phyloP scores from a whole-genome alignment of 1,140 invertebrate genomes.

The Stegodyphus dumicola region DNA sequence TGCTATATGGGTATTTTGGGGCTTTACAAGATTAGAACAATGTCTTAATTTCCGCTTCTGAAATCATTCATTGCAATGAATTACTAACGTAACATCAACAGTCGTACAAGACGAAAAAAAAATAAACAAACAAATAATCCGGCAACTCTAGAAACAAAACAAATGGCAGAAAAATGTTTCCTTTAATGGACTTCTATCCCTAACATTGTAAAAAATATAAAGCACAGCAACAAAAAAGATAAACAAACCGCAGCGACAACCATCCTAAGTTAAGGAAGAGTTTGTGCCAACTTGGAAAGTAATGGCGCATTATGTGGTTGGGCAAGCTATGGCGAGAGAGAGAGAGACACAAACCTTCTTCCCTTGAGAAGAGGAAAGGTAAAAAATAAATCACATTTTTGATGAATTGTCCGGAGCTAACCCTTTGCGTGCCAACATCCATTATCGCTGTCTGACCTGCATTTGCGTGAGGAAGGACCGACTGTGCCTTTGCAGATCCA shows the following conservation, averaged over 20 bases:
- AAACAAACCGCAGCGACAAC: too few species aligned
- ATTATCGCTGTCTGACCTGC: slow-evolving; percentile 54
- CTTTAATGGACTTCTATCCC: slow-evolving; percentile 43
- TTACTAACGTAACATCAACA: too few species aligned
- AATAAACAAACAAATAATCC: not conserved
- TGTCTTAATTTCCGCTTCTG: too few species aligned
- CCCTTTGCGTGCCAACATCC: slow-evolving; percentile 52
- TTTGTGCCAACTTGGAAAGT: not conserved
- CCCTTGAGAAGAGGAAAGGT: not conserved
- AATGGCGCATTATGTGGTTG: too few species aligned
- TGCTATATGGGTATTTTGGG: too few species aligned
- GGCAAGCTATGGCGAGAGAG: too few species aligned
- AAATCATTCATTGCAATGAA: too few species aligned
- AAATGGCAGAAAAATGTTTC: slow-evolving; percentile 41
- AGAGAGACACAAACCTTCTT: too few species aligned
- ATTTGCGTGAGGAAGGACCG: slow-evolving; percentile 50
- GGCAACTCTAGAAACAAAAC: slow-evolving; percentile 32
- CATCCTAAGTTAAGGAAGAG: slow-evolving; percentile 1
- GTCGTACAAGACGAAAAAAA: too few species aligned
- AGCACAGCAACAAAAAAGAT: not conserved
- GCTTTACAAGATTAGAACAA: too few species aligned
- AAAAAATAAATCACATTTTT: slow-evolving; percentile 58
- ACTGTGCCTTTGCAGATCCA: slow-evolving; percentile 2
- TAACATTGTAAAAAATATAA: slow-evolving; percentile 31
- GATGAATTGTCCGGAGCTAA: slow-evolving; percentile 54